Evolutionary conservation across 2,113 vertebrate species (phyloP).

Genomic region (Seriola quinqueradiata): DNA sequence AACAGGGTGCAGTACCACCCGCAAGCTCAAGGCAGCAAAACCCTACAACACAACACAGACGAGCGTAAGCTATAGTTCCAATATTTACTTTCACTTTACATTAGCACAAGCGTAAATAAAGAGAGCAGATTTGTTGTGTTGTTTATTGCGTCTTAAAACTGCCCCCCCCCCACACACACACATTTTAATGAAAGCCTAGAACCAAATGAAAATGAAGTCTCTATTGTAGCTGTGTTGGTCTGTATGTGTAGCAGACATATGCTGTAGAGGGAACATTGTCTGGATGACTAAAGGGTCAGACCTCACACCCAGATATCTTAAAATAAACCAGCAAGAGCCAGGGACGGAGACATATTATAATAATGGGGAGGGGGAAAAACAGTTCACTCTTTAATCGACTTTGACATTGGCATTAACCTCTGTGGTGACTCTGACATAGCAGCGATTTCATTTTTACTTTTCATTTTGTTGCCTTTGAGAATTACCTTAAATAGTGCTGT

Average conservation of each 20-base stretch:
- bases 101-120: neutral
- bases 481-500: neutral
- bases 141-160: neutral
- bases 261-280: constrained; percentile 32
- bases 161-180: neutral
- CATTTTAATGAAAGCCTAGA: neutral
- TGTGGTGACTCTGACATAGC: neutral
- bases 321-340: constrained; percentile 47
- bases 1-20: neutral
- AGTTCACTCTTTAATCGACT: neutral
- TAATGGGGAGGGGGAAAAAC: neutral
- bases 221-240: neutral
- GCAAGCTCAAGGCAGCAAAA: neutral
- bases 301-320: neutral
- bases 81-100: neutral
- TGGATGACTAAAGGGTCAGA: constrained; percentile 47
- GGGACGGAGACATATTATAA: neutral
- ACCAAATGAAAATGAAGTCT: neutral
- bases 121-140: neutral
- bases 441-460: neutral
- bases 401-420: neutral
- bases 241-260: neutral
- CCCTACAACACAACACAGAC: neutral
- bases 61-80: neutral
- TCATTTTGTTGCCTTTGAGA: neutral